phyloP scores from a whole-genome alignment of 2,888 invertebrate genomes.

The Melipona bicolor region DNA sequence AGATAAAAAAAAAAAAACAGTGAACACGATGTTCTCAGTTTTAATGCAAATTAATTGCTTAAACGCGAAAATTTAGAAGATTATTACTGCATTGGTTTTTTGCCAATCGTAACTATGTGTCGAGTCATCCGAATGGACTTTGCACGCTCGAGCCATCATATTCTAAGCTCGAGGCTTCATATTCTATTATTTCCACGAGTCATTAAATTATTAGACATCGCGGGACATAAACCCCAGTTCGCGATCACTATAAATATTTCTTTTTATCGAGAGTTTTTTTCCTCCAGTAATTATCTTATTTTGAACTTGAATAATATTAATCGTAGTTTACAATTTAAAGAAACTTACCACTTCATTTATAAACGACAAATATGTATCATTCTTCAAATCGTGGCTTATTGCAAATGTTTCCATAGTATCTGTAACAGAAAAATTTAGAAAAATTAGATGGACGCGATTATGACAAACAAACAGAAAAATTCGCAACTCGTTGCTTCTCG shows the following conservation, averaged over 20 bases:
- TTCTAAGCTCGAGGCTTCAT: not conserved
- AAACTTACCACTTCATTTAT: too few relatives aligned
- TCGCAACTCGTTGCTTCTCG: not conserved
- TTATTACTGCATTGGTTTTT: not conserved
- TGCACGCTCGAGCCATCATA: not conserved
- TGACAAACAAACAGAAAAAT: not conserved
- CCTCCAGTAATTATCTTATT: too few relatives aligned
- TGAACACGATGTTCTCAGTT: not conserved
- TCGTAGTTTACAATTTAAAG: too few relatives aligned
- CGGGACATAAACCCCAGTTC: not conserved
- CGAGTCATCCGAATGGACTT: slow-evolving; percentile 34
- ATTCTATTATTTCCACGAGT: slow-evolving; percentile 25
- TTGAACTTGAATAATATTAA: too few relatives aligned
- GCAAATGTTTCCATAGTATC: too few relatives aligned
- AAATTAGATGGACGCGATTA: too few relatives aligned
- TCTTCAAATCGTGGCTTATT: too few relatives aligned
- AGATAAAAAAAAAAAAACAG: too few relatives aligned
- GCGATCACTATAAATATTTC: not conserved
- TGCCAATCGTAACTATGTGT: not conserved
- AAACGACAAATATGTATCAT: too few relatives aligned
- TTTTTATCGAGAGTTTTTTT: not conserved
- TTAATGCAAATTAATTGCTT: not conserved
- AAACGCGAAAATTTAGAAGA: not conserved
- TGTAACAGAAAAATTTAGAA: not conserved
- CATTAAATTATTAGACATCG: slow-evolving; percentile 33